Base-by-base conservation (phyloP, 2,113 vertebrate genomes). In the Podilymbus podiceps region DNA sequence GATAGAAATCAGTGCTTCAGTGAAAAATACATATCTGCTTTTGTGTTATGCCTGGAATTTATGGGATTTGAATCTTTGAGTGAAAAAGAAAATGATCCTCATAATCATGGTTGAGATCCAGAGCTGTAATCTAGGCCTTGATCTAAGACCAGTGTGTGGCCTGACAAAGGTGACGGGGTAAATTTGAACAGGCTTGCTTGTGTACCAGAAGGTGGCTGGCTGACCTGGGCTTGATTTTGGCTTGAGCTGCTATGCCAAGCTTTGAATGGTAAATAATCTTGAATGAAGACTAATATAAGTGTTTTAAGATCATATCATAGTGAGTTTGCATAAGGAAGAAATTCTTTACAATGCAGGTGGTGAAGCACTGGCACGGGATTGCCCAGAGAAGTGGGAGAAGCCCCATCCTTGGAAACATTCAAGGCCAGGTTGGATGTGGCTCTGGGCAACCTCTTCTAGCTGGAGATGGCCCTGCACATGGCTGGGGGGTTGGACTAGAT, bases 81-180 rank as follows among this genome's bases (percentile, higher is more conserved):
- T 88, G 28, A 67, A 85, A 74, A 63, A 52, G 8, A 33, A 50
- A 93, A 53, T 66, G 40, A 22, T 19, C 87, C 3, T 17, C 85
- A 28, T 69, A 66, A 31, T 66, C 8, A 8, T 24, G 25, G 9
- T 40, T 90, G 49, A 78, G 47, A 79, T 82, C 24, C 49, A 88
- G 56, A 85, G 66, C 28, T 69, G 42, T 77, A 52, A 67, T 73
- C 60, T 46, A 46, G 35, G 50, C 38, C 42, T 89, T 84, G 68
- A 50, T 59, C 2, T 0, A n/a, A 71, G 42, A 89, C 17, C 22
- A 44, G 0, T 0, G 1, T 28, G 18, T 38, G 35, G 24, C 3
- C 21, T 86, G 76, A 22, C 0, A 64, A 30, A 75, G 58, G 53
- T 44, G 12, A 52, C 1, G 11, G 13, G 21, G 10, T 79, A 56